Conservation (phyloP, 2,888 invertebrate genomes). For the Drosophila mayaguana region DNA sequence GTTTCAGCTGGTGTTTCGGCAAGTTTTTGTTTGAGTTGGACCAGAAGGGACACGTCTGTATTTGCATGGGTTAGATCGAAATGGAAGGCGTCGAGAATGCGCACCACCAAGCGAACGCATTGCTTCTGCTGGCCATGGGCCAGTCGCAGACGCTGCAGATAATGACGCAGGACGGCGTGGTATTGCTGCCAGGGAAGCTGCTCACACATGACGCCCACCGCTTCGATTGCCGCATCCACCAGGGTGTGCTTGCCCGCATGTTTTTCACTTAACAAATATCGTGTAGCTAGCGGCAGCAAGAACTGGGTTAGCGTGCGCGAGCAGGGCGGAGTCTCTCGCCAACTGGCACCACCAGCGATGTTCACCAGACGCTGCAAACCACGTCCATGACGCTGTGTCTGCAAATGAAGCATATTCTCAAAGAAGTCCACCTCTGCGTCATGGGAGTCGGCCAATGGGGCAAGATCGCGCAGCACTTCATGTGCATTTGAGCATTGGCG, state of each 20-base stretch:
- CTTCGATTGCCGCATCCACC: slow-evolving; percentile 93
- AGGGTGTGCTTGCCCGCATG: slow-evolving; percentile 92
- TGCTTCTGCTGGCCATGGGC: slow-evolving; percentile 93
- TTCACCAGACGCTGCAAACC: slow-evolving; percentile 92
- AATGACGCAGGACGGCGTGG: slow-evolving; percentile 91
- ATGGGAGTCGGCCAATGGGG: slow-evolving; percentile 87
- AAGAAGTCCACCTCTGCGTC: slow-evolving; percentile 97
- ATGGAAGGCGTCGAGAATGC: slow-evolving; percentile 95
- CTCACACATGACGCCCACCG: slow-evolving; percentile 91
- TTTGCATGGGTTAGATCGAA: slow-evolving; percentile 91
- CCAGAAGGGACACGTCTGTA: slow-evolving; percentile 59
- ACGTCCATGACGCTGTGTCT: slow-evolving; percentile 93
- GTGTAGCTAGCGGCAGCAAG: slow-evolving; percentile 92
- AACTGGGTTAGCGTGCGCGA: slow-evolving; percentile 92
- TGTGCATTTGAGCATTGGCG: slow-evolving; percentile 90
- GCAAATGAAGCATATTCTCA: slow-evolving; percentile 95
- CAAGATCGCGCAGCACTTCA: slow-evolving; percentile 90
- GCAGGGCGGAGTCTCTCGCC: slow-evolving; percentile 87
- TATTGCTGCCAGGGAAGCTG: slow-evolving; percentile 96
- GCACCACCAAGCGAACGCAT: slow-evolving; percentile 90
- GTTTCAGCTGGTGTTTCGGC: slow-evolving; percentile 65
- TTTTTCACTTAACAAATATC: slow-evolving; percentile 92
- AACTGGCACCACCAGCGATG: slow-evolving; percentile 87
- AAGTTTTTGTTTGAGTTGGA: slow-evolving; percentile 68
- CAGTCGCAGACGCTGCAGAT: slow-evolving; percentile 90